Percentiles rank a stretch among this genome's conserved stretches.
phyloP scores from a whole-genome alignment of 2,113 vertebrate genomes.

The Oncorhynchus gorbuscha region DNA sequence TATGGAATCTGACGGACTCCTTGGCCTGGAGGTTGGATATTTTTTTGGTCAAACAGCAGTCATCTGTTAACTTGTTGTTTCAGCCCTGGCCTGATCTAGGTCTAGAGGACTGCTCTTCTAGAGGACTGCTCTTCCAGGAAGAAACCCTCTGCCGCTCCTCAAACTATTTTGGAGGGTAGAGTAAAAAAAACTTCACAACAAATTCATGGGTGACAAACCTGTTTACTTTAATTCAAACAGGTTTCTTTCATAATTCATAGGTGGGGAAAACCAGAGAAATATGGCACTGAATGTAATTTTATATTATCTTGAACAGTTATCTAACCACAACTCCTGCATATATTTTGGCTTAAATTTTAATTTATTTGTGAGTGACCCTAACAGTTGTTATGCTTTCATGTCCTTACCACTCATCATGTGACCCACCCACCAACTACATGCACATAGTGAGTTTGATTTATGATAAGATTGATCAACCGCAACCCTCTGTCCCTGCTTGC shows the following conservation, averaged over 20 bases:
- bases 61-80: background rate
- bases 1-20: constrained; percentile 45
- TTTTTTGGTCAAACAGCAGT: background rate
- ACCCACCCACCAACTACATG: background rate
- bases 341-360: background rate
- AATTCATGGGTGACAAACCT: background rate
- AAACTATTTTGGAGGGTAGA: background rate
- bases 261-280: too few relatives aligned
- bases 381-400: constrained; percentile 20
- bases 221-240: background rate
- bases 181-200: background rate
- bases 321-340: too few relatives aligned
- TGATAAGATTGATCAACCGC: background rate
- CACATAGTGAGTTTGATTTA: background rate
- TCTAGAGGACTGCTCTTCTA: background rate
- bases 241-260: too few relatives aligned
- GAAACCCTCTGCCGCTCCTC: background rate
- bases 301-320: too few relatives aligned
- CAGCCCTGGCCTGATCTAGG: background rate
- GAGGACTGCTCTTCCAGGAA: background rate
- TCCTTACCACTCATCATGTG: background rate
- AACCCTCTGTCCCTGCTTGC: constrained; percentile 15
- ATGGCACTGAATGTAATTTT: too few relatives aligned
- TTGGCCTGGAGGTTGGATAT: constrained; percentile 39
- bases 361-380: too few relatives aligned